Evolutionary conservation across 1,140 invertebrate genomes (phyloP), one percentile per base, ranked within the genome.

Genomic region (Tetramorium parvispinum): DNA sequence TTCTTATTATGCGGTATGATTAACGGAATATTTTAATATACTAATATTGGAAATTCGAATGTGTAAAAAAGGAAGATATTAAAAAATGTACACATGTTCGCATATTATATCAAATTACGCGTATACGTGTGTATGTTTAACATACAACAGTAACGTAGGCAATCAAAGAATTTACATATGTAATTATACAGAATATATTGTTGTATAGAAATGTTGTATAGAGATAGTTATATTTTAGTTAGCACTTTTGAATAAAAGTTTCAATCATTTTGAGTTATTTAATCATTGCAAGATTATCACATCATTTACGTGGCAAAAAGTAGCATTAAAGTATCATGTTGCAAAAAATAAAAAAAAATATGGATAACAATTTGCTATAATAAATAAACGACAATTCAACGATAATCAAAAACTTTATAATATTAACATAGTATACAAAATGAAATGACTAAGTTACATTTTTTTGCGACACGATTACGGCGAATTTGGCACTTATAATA

Each of bases 391-490:
- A 43, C 32, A 55, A n/a, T 70, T 40, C 10, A 81, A 81, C 46
- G n/a, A 32, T 57, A 57, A 82, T 70, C n/a, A 37, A 40, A 49
- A 43, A 27, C 57, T 71, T 57, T 18, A 18, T 85, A 87, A 77
- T 78, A 81, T 90, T 79, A 91, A 91, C 89, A 85, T 85, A 90
- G 90, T 90, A 78, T 90, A 91, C 88, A 90, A 88, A 91, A 88
- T 53, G 78, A 88, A 90, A 82, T 71, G 63, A 43, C 65, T 55
- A 55, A 79, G 61, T 75, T 87, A 87, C 76, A 88, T 83, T 65
- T 32, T 66, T 66, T 65, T 49, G 46, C 57, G 13, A 63, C 18
- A 61, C 46, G 24, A 37, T 65, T 61, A 63, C 85, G 76, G 51
- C 3, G 16, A 27, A 63, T 68, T 88, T 90, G 77, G 76, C 89